A percentile compares a stretch with the other conserved stretches of the same genome.
These are phyloP conservation scores for Polydrusus cervinus DNA, from an alignment of 2,888 invertebrate species.

Conservation along the genomic window DNA sequence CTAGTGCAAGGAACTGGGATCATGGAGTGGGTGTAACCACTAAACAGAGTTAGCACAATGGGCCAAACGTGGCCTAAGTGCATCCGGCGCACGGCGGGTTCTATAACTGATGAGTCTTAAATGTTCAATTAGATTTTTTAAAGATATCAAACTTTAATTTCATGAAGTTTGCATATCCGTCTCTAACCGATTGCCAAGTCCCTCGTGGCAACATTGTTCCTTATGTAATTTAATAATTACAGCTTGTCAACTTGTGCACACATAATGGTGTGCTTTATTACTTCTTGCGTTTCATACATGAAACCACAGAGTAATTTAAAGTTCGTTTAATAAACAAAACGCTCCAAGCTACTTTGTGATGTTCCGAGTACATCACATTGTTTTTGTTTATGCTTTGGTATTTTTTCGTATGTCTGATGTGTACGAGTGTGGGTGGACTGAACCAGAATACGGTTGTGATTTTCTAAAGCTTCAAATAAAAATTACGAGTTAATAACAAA, in stretches of 20 bases:
- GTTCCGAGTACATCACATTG: slow-evolving; percentile 11
- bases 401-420: not conserved
- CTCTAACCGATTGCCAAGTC: slow-evolving; percentile 36
- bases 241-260: slow-evolving; percentile 53
- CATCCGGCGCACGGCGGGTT: too few relatives aligned
- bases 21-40: too few relatives aligned
- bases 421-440: not conserved
- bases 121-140: not conserved
- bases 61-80: too few relatives aligned
- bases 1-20: too few relatives aligned
- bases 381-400: slow-evolving; percentile 5
- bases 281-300: slow-evolving; percentile 40
- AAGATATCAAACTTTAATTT: not conserved
- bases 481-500: too few relatives aligned
- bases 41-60: too few relatives aligned
- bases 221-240: slow-evolving; percentile 58
- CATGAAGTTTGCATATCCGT: not conserved
- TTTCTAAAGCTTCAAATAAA: too few relatives aligned
- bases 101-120: not conserved
- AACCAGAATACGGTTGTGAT: not conserved
- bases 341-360: slow-evolving; percentile 31
- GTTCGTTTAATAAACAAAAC: slow-evolving; percentile 46
- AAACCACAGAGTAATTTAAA: slow-evolving; percentile 27
- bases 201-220: slow-evolving; percentile 51
- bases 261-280: slow-evolving; percentile 54